Evolutionary conservation across 1,140 invertebrate genomes (phyloP).

Genomic region (Palaemon carinicauda): DNA sequence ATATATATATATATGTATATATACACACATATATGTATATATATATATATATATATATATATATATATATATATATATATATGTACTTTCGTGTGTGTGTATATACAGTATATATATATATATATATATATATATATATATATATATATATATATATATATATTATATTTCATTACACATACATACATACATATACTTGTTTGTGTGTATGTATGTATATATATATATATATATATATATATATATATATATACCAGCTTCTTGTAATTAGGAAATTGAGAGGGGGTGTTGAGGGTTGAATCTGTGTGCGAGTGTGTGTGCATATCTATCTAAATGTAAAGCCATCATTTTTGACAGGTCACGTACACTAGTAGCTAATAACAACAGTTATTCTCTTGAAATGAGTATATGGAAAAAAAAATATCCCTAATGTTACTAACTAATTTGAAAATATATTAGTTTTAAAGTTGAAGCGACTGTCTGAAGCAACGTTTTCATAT

Average conservation of each 20-base stretch:
- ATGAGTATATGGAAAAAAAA: too few relatives aligned
- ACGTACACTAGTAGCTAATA: too few relatives aligned
- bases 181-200: neutral
- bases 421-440: too few relatives aligned
- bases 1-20: conserved; percentile 25
- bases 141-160: conserved; percentile 24
- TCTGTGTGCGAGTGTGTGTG: too few relatives aligned
- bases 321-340: too few relatives aligned
- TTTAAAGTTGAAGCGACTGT: too few relatives aligned
- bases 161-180: neutral
- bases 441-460: too few relatives aligned
- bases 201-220: neutral
- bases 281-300: too few relatives aligned
- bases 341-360: too few relatives aligned
- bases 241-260: neutral
- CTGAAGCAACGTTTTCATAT: too few relatives aligned
- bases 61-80: conserved; percentile 5
- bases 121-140: conserved; percentile 10
- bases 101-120: conserved; percentile 17
- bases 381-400: too few relatives aligned
- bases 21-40: neutral
- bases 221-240: neutral
- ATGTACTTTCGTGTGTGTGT: neutral
- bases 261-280: too few relatives aligned
- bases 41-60: conserved; percentile 15